Evolutionary conservation across 2,888 invertebrate species (phyloP).

Genomic region (Nyleta sp.): DNA sequence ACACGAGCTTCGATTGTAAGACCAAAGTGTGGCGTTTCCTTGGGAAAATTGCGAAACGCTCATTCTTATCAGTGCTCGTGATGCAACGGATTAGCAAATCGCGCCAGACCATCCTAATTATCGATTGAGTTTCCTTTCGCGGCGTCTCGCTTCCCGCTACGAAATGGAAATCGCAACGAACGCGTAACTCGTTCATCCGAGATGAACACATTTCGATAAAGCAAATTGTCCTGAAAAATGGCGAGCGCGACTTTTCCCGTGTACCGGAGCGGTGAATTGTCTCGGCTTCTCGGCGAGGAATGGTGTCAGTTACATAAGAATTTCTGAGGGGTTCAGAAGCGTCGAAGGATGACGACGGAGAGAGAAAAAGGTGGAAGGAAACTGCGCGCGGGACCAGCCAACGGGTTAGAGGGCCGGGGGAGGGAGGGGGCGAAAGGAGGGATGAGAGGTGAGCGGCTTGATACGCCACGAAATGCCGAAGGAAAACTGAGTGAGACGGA

Average conservation of each 20-base stretch:
- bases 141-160: slow-evolving; percentile 4
- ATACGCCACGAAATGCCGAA: slow-evolving; percentile 61
- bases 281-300: slow-evolving; percentile 77
- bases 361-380: slow-evolving; percentile 64
- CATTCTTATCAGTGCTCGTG: slow-evolving; percentile 75
- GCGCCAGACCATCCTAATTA: slow-evolving; percentile 46
- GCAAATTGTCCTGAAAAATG: slow-evolving; percentile 35
- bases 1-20: slow-evolving; percentile 60
- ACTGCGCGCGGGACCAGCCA: slow-evolving; percentile 30
- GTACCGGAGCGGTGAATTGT: slow-evolving; percentile 74
- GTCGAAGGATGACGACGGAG: slow-evolving; percentile 68
- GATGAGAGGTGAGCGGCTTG: slow-evolving; percentile 65
- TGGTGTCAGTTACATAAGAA: slow-evolving; percentile 81
- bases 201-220: slow-evolving; percentile 17
- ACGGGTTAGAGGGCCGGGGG: slow-evolving; percentile 3
- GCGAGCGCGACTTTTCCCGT: slow-evolving; percentile 50
- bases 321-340: slow-evolving; percentile 74
- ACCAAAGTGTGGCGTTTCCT: slow-evolving; percentile 65
- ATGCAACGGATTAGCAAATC: slow-evolving; percentile 59
- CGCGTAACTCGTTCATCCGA: background rate
- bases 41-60: slow-evolving; percentile 80
- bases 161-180: slow-evolving; percentile 1
- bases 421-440: slow-evolving; percentile 45
- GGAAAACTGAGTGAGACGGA: slow-evolving; percentile 63
- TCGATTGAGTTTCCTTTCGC: slow-evolving; percentile 25